phyloP scores from a whole-genome alignment of 2,113 vertebrate species.

The Meriones unguiculatus region DNA sequence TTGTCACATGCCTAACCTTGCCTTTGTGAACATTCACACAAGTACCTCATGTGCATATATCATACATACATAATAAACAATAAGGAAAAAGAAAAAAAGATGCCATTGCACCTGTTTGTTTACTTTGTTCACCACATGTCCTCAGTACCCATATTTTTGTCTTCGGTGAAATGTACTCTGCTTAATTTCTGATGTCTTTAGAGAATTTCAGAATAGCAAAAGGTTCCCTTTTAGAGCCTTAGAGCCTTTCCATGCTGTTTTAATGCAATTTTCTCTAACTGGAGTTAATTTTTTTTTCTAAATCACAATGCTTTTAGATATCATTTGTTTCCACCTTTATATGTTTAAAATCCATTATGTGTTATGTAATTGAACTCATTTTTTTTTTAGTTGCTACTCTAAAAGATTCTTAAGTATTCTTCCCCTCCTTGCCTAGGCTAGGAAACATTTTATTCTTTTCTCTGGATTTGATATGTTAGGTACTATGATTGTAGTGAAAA shows the following conservation, averaged over 20 bases:
- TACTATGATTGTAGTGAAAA: neutral
- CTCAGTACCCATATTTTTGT: neutral
- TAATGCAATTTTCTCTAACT: neutral
- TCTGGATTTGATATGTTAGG: neutral
- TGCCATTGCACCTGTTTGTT: neutral
- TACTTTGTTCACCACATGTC: too few relatives aligned
- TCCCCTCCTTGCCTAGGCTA: neutral
- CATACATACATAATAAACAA: neutral
- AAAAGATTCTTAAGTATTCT: neutral
- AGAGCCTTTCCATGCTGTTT: neutral
- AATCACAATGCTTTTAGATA: neutral
- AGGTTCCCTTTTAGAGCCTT: neutral
- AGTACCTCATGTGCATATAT: neutral
- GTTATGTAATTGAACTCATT: neutral
- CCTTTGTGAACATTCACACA: neutral
- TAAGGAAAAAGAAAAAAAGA: neutral
- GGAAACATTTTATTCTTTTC: neutral
- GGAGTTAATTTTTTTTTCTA: neutral
- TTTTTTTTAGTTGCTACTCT: neutral
- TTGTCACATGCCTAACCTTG: fast-evolving
- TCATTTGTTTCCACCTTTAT: neutral
- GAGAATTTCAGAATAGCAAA: neutral
- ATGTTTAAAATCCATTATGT: neutral
- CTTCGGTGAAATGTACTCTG: neutral
- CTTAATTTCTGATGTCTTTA: neutral